phyloP scores from a whole-genome alignment of 2,113 vertebrate genomes.

The Sprattus sprattus region DNA sequence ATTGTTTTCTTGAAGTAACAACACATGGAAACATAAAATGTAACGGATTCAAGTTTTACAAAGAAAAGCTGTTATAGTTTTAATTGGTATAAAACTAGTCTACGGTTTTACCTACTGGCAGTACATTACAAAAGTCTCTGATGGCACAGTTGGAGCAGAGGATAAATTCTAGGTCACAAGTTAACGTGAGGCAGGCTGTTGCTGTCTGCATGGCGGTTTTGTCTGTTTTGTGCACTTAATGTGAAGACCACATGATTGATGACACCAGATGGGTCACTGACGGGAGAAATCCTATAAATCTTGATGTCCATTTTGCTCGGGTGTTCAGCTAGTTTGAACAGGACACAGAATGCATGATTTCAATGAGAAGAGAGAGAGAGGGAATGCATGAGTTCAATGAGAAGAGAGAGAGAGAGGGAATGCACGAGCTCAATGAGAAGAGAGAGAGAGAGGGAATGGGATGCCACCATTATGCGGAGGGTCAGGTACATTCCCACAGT shows the following conservation, averaged over 20 bases:
- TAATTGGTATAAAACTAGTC: neutral
- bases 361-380: no score
- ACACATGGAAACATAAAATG: no score
- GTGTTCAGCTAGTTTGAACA: neutral
- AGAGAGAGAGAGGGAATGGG: neutral
- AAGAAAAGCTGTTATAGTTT: neutral
- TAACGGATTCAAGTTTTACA: no score
- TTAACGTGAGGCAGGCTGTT: neutral
- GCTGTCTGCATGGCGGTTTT: neutral
- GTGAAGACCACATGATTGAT: neutral
- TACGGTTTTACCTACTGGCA: neutral
- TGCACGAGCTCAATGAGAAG: neutral
- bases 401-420: no score
- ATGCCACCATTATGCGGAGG: neutral
- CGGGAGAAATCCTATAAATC: neutral
- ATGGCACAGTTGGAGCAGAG: neutral
- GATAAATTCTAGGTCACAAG: slow-evolving; percentile 1
- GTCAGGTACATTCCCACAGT: neutral
- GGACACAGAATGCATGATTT: neutral
- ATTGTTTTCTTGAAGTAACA: no score
- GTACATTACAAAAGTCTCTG: neutral
- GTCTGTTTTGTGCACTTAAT: neutral
- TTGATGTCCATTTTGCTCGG: neutral
- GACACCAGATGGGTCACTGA: neutral
- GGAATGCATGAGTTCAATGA: no score